These are phyloP conservation scores for Tetramorium simillimum DNA, from an alignment of 1,140 invertebrate genomes.

Conservation along the genomic window DNA sequence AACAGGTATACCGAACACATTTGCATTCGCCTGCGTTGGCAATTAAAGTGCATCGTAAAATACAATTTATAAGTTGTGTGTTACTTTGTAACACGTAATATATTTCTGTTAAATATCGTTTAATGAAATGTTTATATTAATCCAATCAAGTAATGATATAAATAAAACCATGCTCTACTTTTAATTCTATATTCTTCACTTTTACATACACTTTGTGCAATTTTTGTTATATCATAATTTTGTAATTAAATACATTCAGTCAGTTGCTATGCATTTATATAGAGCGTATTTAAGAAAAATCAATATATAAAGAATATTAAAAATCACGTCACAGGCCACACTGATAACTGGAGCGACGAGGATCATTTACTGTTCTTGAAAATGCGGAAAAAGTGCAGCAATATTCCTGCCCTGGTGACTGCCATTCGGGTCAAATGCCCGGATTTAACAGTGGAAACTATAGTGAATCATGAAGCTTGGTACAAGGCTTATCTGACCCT, in stretches of 20 bases:
- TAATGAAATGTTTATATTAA: conserved; percentile 31
- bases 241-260: not conserved
- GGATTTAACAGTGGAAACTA: conserved; percentile 78
- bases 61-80: not conserved
- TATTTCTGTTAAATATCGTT: not conserved
- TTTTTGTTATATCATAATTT: not conserved
- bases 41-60: conserved; percentile 14
- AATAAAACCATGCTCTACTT: not conserved
- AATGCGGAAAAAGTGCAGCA: conserved; percentile 76
- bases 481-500: conserved; percentile 80
- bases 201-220: not conserved
- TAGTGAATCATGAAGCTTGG: conserved; percentile 83
- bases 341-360: conserved; percentile 79
- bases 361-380: conserved; percentile 82
- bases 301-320: not conserved
- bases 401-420: conserved; percentile 74
- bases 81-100: conserved; percentile 33
- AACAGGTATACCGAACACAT: conserved; percentile 75
- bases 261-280: not conserved
- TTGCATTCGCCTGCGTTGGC: not conserved
- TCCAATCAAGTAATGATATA: not conserved
- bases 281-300: not conserved
- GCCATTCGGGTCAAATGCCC: conserved; percentile 79
- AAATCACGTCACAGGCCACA: conserved; percentile 74
- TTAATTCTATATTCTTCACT: not conserved